Evolutionary conservation across 2,888 invertebrate species (phyloP).

Genomic region (Drosophila crucigera): DNA sequence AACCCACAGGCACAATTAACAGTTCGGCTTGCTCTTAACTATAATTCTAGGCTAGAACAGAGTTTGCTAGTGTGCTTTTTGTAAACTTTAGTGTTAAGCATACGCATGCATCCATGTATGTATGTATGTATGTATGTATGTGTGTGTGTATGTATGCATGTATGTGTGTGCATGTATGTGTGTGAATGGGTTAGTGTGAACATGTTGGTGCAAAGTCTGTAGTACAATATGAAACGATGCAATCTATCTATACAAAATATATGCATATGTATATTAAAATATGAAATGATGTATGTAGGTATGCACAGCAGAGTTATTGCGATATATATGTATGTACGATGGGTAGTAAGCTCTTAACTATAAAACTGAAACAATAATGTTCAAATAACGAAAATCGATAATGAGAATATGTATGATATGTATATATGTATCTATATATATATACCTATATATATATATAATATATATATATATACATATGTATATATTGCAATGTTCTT

Average conservation of each 20-base stretch:
- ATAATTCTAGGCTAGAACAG: neutral
- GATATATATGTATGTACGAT: neutral
- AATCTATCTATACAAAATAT: slow-evolving; percentile 9
- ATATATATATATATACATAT: neutral
- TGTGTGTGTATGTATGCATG: neutral
- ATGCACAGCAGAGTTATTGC: slow-evolving; percentile 8
- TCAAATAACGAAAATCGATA: slow-evolving; percentile 1
- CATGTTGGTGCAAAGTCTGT: slow-evolving; percentile 15
- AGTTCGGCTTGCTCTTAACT: slow-evolving; percentile 26
- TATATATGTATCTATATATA: neutral
- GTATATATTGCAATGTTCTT: neutral
- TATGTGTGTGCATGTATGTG: neutral
- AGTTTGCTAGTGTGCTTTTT: slow-evolving; percentile 27
- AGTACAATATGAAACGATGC: slow-evolving; percentile 17
- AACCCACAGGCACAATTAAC: slow-evolving; percentile 14
- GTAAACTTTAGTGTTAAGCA: slow-evolving; percentile 18
- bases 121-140: too few species aligned
- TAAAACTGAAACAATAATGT: slow-evolving; percentile 19
- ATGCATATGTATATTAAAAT: neutral
- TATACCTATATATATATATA: neutral
- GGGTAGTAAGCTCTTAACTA: neutral
- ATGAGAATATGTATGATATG: neutral
- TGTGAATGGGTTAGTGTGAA: neutral
- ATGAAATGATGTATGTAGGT: neutral
- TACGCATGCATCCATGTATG: neutral